Evolutionary conservation across 2,113 vertebrate species (phyloP).

Genomic region (Ictidomys tridecemlineatus): DNA sequence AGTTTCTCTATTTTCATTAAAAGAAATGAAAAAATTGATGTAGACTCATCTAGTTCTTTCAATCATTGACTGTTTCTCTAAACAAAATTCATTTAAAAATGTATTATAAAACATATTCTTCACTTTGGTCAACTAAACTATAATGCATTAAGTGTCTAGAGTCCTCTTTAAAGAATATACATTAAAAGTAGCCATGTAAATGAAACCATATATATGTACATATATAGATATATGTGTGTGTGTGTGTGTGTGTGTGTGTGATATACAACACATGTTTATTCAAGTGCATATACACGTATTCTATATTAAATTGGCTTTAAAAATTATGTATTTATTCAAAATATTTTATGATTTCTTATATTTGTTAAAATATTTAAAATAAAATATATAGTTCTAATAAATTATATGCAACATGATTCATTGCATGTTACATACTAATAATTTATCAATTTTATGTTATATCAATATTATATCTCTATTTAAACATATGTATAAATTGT

Average conservation of each 20-base stretch:
- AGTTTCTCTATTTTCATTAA: not conserved
- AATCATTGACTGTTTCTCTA: not conserved
- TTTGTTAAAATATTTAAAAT: not conserved
- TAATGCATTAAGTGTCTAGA: not conserved
- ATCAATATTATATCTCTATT: not conserved
- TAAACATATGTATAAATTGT: not conserved
- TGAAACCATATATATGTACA: not conserved
- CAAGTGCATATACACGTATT: not conserved
- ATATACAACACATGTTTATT: not conserved
- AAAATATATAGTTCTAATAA: not conserved
- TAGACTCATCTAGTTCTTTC: not conserved
- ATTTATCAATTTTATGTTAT: not conserved
- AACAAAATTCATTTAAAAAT: slow-evolving; percentile 37
- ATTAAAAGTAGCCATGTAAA: not conserved
- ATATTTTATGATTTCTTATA: not conserved
- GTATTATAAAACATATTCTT: not conserved
- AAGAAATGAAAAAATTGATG: not conserved
- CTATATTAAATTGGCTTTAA: not conserved
- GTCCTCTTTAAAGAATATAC: not conserved
- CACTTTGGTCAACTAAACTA: not conserved
- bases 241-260: no score
- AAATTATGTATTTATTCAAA: not conserved
- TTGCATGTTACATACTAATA: not conserved
- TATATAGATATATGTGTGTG: no score
- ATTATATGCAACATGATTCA: not conserved